phyloP scores from a whole-genome alignment of 2,888 invertebrate species.

The Lepidochitona cinerea region DNA sequence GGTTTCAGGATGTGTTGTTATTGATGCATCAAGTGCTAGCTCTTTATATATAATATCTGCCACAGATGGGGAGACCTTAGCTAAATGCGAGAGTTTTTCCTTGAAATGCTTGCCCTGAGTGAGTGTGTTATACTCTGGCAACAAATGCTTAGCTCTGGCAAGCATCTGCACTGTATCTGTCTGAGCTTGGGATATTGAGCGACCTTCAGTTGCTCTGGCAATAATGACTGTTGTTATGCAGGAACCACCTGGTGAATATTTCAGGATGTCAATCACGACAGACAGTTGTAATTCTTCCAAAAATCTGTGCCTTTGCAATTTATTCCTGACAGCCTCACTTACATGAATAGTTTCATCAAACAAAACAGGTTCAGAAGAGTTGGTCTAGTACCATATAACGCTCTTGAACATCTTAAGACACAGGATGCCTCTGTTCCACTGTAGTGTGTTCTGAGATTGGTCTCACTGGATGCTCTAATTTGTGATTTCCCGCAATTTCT shows the following conservation, averaged over 20 bases:
- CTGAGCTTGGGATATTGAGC: constrained; percentile 15
- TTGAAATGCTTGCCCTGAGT: constrained; percentile 18
- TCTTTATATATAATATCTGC: constrained; percentile 28
- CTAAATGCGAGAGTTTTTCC: constrained; percentile 15
- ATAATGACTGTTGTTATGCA: constrained; percentile 17
- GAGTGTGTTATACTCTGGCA: constrained; percentile 30
- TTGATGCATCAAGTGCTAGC: constrained; percentile 21
- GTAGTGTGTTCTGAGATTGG: constrained; percentile 15
- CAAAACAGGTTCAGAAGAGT: constrained; percentile 9
- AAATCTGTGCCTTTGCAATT: constrained; percentile 14
- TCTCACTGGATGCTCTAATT: constrained; percentile 15
- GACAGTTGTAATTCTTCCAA: constrained; percentile 20
- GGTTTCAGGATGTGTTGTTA: constrained; percentile 20
- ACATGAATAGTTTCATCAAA: constrained; percentile 23
- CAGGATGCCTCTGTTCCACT: constrained; percentile 1
- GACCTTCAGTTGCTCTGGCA: not conserved
- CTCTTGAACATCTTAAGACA: not conserved
- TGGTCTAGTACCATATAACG: not conserved
- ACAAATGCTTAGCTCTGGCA: not conserved
- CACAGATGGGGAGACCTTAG: constrained; percentile 16
- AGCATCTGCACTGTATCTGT: constrained; percentile 19
- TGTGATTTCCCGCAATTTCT: constrained; percentile 1
- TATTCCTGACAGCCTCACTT: not conserved
- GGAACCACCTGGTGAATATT: constrained; percentile 23
- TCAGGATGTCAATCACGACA: constrained; percentile 21